Conservation (phyloP, 2,888 invertebrate species). For the Parapristionchus giblindavisi region DNA sequence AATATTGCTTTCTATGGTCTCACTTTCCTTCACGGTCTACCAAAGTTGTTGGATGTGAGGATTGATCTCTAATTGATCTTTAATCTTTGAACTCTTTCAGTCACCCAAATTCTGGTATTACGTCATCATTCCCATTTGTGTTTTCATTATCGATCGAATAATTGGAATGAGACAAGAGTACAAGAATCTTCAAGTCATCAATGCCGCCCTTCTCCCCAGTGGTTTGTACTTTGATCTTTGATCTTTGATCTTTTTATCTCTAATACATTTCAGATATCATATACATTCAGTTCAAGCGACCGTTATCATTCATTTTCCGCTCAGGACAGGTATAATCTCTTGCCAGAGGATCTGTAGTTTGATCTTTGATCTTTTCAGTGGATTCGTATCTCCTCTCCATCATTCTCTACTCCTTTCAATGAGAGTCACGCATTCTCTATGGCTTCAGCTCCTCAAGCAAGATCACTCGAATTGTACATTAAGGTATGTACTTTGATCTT, state of each 20-base stretch:
- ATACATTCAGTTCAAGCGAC: conserved; percentile 83
- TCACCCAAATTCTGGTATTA: conserved; percentile 89
- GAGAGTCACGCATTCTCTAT: conserved; percentile 95
- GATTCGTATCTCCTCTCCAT: conserved; percentile 88
- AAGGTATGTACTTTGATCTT: conserved; percentile 75
- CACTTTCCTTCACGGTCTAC: conserved; percentile 87
- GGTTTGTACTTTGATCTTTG: conserved; percentile 54
- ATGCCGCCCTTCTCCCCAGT: conserved; percentile 90
- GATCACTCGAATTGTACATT: conserved; percentile 91
- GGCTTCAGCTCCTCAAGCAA: conserved; percentile 94
- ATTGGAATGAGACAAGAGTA: conserved; percentile 71
- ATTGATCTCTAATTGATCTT: not conserved
- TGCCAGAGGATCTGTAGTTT: not conserved
- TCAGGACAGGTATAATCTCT: conserved; percentile 64
- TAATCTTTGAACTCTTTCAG: conserved; percentile 58
- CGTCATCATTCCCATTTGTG: conserved; percentile 87
- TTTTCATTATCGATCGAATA: conserved; percentile 90
- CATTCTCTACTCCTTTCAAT: conserved; percentile 82
- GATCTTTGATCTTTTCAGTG: conserved; percentile 53
- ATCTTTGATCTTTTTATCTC: conserved; percentile 10
- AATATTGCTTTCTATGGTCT: conserved; percentile 86
- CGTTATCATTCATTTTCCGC: conserved; percentile 88
- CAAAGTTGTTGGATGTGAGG: conserved; percentile 84
- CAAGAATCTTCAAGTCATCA: conserved; percentile 83
- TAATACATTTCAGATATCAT: not conserved